phyloP scores from a whole-genome alignment of 2,113 vertebrate species.

The Willisornis vidua region DNA sequence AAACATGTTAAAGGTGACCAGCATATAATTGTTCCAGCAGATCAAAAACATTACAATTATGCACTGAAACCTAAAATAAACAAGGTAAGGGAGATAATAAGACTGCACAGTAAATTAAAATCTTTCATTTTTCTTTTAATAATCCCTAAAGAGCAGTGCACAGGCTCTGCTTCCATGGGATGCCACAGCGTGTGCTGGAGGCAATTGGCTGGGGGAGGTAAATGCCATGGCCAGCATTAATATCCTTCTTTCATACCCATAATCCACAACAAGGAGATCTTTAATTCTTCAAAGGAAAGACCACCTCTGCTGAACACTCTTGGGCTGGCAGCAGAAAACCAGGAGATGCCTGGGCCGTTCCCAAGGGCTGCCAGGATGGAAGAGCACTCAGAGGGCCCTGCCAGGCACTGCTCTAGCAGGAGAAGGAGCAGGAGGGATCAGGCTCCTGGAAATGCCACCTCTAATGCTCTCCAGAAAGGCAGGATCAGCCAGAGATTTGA shows the following conservation, averaged over 20 bases:
- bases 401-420: not conserved
- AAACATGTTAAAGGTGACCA: not conserved
- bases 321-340: not conserved
- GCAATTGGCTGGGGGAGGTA: not conserved
- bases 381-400: not conserved
- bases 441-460: not conserved
- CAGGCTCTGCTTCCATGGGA: not conserved
- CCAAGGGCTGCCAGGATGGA: not conserved
- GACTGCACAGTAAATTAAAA: not conserved
- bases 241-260: not conserved
- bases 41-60: not conserved
- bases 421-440: slow-evolving; percentile 9
- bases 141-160: not conserved
- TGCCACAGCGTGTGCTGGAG: slow-evolving; percentile 1
- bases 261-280: not conserved
- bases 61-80: slow-evolving; percentile 6
- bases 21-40: not conserved
- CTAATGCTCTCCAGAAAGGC: not conserved
- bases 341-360: not conserved
- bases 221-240: not conserved
- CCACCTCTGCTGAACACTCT: not conserved
- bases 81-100: not conserved
- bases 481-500: not conserved
- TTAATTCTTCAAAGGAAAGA: slow-evolving; percentile 28
- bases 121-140: not conserved